Conservation (phyloP, 1,140 invertebrate species). For the Potamilus streckersoni region DNA sequence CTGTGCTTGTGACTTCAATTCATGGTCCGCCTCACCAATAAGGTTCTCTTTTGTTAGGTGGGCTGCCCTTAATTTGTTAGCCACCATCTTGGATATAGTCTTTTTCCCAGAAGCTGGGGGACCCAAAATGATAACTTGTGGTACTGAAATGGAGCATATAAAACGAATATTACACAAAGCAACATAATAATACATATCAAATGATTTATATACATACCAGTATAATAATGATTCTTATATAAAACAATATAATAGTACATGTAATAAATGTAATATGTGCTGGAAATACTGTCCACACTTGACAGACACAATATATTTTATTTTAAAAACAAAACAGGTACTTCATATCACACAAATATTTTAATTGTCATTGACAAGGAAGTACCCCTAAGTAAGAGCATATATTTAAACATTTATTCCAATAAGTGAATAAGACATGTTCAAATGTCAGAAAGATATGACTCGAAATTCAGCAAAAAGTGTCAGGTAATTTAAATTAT, state of each 20-base stretch:
- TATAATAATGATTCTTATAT: background rate
- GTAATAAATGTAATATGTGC: background rate
- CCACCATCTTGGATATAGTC: slow-evolving; percentile 63
- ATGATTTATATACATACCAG: background rate
- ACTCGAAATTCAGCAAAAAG: too few relatives aligned
- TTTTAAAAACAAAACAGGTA: background rate
- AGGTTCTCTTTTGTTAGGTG: slow-evolving; percentile 61
- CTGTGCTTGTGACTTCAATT: slow-evolving; percentile 48
- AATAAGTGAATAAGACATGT: too few relatives aligned
- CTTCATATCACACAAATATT: too few relatives aligned
- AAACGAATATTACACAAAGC: slow-evolving; percentile 2
- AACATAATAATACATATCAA: background rate
- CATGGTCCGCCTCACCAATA: slow-evolving; percentile 55
- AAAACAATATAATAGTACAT: background rate
- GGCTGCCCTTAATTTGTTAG: slow-evolving; percentile 56
- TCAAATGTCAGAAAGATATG: too few relatives aligned
- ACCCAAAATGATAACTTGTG: slow-evolving; percentile 65
- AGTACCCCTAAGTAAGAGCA: too few relatives aligned
- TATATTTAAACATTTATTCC: too few relatives aligned
- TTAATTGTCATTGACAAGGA: too few relatives aligned
- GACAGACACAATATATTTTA: background rate
- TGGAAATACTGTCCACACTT: background rate
- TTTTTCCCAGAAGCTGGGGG: slow-evolving; percentile 67
- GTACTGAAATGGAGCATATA: slow-evolving; percentile 49
- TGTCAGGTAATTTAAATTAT: too few relatives aligned